Base-by-base conservation (phyloP, 2,888 invertebrate species). In the Drosophila mercatorum region DNA sequence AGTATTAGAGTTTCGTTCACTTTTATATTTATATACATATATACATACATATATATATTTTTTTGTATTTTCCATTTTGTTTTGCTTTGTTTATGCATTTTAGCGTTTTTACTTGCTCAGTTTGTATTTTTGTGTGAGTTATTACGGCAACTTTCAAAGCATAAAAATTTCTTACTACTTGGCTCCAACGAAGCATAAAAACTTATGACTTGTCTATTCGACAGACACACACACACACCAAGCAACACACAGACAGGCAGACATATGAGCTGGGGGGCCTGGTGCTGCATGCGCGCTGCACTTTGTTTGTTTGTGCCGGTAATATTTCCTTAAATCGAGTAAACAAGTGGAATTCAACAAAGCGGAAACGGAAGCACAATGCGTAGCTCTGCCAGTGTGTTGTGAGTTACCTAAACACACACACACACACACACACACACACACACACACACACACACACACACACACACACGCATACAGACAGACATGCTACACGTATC, bases 261-360 rank as follows among this genome's bases (percentile, higher is more conserved):
- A 70, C 5, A 36, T 22, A 67, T 66, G 75, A 69, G 75, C 79
- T 63, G 46, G 28, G 57, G 53, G 49, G 49, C 22, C 38, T 75
- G 36, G 61, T 68, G 76, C 76, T 65, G 71, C 58, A 75, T 68
- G 66, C 66, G 60, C 58, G 73, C 59, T 65, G 88, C 83, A 85
- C 89, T 86, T 88, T 86, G 90, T 86, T 86, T 86, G 86, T 90
- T 86, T 90, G 88, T 80, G 83, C 90, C 90, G 86, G 90, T 90
- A 86, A 86, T 88, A 86, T 86, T 88, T 90, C 89, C 89, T 86
- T 90, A 86, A 86, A 86, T 86, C 86, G 86, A 90, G 90, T 90
- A 86, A 86, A 86, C 90, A 88, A 90, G 90, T 86, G 90, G 88
- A 90, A 77, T 85, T 86, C 87, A 86, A 90, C 90, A 90, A 88